Base-by-base conservation (phyloP, 2,888 invertebrate genomes). In the Xanthorhoe designata region DNA sequence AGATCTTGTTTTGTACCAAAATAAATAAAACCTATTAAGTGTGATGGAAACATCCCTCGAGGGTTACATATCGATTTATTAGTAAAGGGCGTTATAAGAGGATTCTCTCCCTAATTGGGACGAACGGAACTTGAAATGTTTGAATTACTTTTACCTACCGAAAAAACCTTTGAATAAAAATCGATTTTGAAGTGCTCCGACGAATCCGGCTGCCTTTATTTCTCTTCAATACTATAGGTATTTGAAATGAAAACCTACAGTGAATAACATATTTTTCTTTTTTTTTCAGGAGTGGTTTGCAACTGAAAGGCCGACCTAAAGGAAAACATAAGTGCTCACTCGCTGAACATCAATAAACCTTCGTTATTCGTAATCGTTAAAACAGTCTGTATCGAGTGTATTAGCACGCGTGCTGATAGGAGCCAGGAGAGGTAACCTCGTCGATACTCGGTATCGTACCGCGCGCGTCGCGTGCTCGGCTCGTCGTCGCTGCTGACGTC, bases 251-350 rank as follows among this genome's bases (percentile, higher is more conserved):
- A 17, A 58, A 49, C 42, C 1, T 50, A 8, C 47, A 24, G 60
- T 53, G 29, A 61, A 70, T 68, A 69, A 63, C 53, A 63, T 61
- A 56, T 57, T 13, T 77, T 85, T 85, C 79, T 73, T 78, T 85
- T 88, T 70, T 76, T 91, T 90, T 71, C 92, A 92, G 92, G 89
- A 87, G 87, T 88, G 86, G 82, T 87, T 86, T 84, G 84, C 85
- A 87, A 84, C 85, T 84, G 82, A 84, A 88, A 79, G 82, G 88
- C 84, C 82, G 80, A 83, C 83, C 77, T 83, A 81, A 83, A 85
- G 86, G 83, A 88, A 85, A 82, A 81, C 79, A 82, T 78, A 80
- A 85, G 91, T 90, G 90, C 86, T 79, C 64, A 77, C 78, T 86
- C 87, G 81, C 86, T 85, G 78, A 82, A 78, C 72, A 78, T 71